Evolutionary conservation across 2,797 vertebrate species (phyloP).

Genomic region (Oreochromis mossambicus): DNA sequence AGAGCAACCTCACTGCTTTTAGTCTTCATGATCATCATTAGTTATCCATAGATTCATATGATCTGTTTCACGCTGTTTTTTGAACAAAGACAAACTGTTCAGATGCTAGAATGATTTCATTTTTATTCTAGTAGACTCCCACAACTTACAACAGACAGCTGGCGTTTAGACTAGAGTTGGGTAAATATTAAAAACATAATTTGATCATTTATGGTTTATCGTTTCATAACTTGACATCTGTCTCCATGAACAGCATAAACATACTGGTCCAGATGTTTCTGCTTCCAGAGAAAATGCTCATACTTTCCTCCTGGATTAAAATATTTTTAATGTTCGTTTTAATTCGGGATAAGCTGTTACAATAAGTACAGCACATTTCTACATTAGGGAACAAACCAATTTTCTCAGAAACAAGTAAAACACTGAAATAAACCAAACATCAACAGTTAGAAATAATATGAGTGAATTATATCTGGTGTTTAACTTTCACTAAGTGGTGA

Average conservation of each 20-base stretch:
- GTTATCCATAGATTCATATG: background rate
- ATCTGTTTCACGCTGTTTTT: background rate
- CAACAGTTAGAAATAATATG: background rate
- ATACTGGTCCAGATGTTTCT: background rate
- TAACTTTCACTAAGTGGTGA: background rate
- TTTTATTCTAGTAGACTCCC: background rate
- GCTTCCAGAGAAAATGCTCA: background rate
- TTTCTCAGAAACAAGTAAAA: background rate
- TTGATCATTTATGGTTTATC: background rate
- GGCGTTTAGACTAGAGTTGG: background rate
- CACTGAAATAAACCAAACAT: background rate
- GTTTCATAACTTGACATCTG: background rate
- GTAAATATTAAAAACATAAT: background rate
- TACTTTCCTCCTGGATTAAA: background rate
- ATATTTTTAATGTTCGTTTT: background rate
- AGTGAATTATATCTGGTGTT: background rate
- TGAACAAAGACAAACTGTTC: background rate
- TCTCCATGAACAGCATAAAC: background rate
- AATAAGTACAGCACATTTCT: background rate
- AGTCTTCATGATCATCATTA: background rate
- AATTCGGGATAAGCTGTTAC: background rate
- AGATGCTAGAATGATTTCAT: background rate
- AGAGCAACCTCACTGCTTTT: background rate
- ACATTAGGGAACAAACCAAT: background rate
- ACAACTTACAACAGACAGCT: background rate